Evolutionary conservation across 2,888 invertebrate species (phyloP).

Genomic region (Leptinotarsa rubiginosa): DNA sequence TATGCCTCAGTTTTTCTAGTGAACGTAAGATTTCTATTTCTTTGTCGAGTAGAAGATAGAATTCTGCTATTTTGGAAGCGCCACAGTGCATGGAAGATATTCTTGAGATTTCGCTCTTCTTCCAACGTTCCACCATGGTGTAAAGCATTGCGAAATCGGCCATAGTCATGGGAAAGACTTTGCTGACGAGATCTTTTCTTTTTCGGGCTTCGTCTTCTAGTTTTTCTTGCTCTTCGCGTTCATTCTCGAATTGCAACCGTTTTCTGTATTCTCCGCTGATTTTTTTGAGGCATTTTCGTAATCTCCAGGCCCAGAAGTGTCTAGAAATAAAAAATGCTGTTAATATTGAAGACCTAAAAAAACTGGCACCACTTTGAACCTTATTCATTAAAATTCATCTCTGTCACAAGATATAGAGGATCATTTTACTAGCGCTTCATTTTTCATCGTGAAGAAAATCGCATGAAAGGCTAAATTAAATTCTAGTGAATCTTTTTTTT

Average conservation of each 20-base stretch:
- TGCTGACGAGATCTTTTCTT: constrained; percentile 72
- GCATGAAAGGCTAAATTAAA: too few species aligned
- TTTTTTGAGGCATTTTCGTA: constrained; percentile 67
- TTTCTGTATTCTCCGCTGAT: constrained; percentile 69
- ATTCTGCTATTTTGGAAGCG: constrained; percentile 78
- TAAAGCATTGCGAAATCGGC: constrained; percentile 82
- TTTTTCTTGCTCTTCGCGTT: constrained; percentile 65
- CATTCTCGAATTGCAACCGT: constrained; percentile 69
- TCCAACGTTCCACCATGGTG: constrained; percentile 77
- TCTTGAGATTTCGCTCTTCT: constrained; percentile 72
- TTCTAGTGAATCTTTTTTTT: too few species aligned
- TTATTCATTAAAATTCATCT: too few species aligned
- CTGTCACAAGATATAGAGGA: too few species aligned
- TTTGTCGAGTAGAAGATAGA: constrained; percentile 77
- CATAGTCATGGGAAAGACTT: constrained; percentile 77
- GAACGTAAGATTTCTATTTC: constrained; percentile 78
- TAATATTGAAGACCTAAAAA: not conserved
- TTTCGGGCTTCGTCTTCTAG: constrained; percentile 70
- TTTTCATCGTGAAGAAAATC: too few species aligned
- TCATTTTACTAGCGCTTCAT: too few species aligned
- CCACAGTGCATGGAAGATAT: constrained; percentile 75
- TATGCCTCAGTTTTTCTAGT: constrained; percentile 76
- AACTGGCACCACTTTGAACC: not conserved
- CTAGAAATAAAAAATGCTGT: constrained; percentile 26
- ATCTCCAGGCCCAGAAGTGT: constrained; percentile 72